Evolutionary conservation across 2,113 vertebrate species (phyloP), one percentile per base, ranked within the genome.

Genomic region (Neotoma lepida): DNA sequence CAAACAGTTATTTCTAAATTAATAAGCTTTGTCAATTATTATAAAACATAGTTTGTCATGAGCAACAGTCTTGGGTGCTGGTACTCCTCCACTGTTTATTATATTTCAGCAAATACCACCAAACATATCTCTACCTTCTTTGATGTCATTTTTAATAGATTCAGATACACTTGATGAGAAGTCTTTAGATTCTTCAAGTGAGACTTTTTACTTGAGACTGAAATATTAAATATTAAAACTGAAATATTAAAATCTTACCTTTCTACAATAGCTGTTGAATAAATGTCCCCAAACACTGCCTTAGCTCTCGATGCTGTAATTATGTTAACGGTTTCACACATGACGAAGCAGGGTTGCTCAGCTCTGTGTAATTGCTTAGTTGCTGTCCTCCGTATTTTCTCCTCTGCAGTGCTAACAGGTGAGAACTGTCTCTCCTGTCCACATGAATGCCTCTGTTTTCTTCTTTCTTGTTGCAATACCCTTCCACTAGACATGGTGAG

Each of bases 71-170:
- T 73, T 63, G 58, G 56, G 49, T 94, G 56, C 5, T 77, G 0
- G 58, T 74, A 80, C 56, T 76, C 24, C 64, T 92, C 63, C 33
- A 82, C 61, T 49, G 49, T 64, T 46, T 89, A 51, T 35, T 81
- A 13, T 28, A 68, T 58, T 89, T 93, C 56, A 87, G 46, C 58
- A 68, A 91, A 82, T 39, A 39, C 12, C 49, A 46, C 20, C 56
- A 76, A 91, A 89, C 18, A 46, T 3, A 49, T 80, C 58, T 71
- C 76, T 51, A 66, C 70, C 64, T 9, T 51, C 81, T 86, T 64
- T 70, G 44, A 71, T 77, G 30, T n/a, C n/a, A 81, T 49, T 78
- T 94, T 82, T 87, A 89, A 80, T 51, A 90, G n/a, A 10, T 76
- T 41, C n/a, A 74, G 41, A 39, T 30, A 26, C 15, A 91, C 39